Base-by-base conservation (phyloP, 1,140 invertebrate species). In the Lysiphlebus fabarum region DNA sequence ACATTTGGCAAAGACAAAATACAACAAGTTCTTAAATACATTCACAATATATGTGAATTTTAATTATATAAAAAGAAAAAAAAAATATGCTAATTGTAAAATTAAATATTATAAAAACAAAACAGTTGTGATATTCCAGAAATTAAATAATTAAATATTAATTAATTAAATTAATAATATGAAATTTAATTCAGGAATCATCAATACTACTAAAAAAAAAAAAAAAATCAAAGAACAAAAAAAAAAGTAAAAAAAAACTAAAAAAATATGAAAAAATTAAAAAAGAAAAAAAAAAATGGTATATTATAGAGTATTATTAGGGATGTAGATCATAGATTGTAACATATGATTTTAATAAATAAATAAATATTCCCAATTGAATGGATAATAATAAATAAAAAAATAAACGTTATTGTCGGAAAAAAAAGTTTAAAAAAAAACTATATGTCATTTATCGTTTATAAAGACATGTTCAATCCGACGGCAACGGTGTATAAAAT, bases 231-330 rank as follows among this genome's bases (percentile, higher is more conserved):
- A n/a, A n/a, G n/a, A n/a, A n/a, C n/a, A 44, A 7, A 14, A 43
- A 5, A 55, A 4, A 26, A 17, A 53, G 48, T 49, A 34, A 17
- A 33, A 36, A 34, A 43, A 12, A 47, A 42, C 47, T 34, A 53
- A 37, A 26, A 53, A 26, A 42, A 10, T 33, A 56, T 38, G 12
- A 36, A 40, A 50, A 59, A 44, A 66, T 63, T 64, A n/a, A 37
- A 62, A 56, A 63, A 56, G 60, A 62, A 59, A 66, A 65, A 63
- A 56, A 62, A 62, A 59, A 66, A 65, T 26, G 17, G 65, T 73
- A 72, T 77, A 75, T 64, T 71, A 70, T 59, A 76, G 77, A 79
- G 77, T 79, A 79, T 78, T 79, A 79, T 65, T 79, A 79, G 75
- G 69, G 66, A 71, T 42, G 68, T 79, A 79, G 75, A 71, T 67